Base-by-base conservation (phyloP, 2,113 vertebrate species). In the Plectropomus leopardus region DNA sequence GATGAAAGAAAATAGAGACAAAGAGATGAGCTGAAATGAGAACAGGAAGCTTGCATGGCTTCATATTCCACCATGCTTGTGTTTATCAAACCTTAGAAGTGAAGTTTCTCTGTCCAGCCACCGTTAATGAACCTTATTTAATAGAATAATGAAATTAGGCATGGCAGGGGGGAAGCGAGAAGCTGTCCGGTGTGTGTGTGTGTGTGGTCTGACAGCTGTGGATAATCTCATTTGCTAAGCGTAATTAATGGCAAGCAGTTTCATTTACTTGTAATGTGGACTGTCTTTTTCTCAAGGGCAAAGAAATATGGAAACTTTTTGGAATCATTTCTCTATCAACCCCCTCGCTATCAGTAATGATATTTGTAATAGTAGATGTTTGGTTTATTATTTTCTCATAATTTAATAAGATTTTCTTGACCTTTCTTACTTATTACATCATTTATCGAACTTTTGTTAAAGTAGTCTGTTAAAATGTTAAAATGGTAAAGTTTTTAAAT, bases 61-160 rank as follows among this genome's bases (percentile, higher is more conserved):
- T 76, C 51, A 51, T 65, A 14, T 10, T 77, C 1, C 14, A 36
- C 48, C 15, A 40, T 24, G 11, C 42, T 55, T 34, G 63, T 78
- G 70, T 82, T 85, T 36, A 81, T 85, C 48, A 87, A 83, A 73
- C 59, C 71, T 69, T 19, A 70, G 61, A 69, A 58, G 10, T 0
- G 1, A 74, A 34, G 55, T 69, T 82, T 76, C 50, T 84, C 54
- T 45, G 75, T 80, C 50, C 73, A 81, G 67, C 26, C 48, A 10
- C 82, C 70, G 71, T 64, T 88, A 88, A 91, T 89, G 85, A 89
- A 73, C 59, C 86, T 85, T 81, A 83, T 92, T 92, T 86, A 88
- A 90, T 90, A 80, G 82, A 89, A 85, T 90, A 86, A 92, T 92
- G 86, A 86, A 89, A 90, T 90, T 85, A 89, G 72, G 63, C 88